Evolutionary conservation across 2,888 invertebrate genomes (phyloP).

Genomic region (Torymus aiolomorphi): DNA sequence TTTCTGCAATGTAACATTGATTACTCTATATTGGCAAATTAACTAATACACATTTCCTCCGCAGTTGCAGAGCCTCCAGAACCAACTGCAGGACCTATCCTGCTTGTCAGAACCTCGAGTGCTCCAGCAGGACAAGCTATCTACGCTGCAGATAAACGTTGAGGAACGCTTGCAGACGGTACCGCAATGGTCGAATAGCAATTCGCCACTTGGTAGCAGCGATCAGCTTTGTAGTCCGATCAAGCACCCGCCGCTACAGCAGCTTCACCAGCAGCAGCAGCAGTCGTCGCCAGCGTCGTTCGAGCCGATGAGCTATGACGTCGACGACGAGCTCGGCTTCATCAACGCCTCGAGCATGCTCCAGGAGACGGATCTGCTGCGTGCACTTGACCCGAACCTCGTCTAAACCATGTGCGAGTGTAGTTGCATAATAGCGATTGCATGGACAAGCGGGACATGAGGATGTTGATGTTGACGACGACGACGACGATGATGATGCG

Average conservation of each 20-base stretch:
- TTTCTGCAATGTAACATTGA: too few relatives aligned
- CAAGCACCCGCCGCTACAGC: background rate
- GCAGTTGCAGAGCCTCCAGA: conserved; percentile 37
- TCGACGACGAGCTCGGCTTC: conserved; percentile 34
- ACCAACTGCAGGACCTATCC: conserved; percentile 19
- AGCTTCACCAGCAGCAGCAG: conserved; percentile 21
- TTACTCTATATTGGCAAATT: too few relatives aligned
- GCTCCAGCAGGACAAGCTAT: conserved; percentile 14
- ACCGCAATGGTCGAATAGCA: conserved; percentile 32
- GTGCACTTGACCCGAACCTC: conserved; percentile 35
- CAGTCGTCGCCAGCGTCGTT: conserved; percentile 5
- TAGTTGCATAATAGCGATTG: background rate
- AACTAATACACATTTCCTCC: background rate
- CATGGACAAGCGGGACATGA: too few relatives aligned
- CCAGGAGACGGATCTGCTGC: conserved; percentile 35
- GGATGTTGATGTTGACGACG: too few relatives aligned
- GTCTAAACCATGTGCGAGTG: background rate
- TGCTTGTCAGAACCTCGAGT: background rate
- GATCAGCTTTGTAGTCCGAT: background rate
- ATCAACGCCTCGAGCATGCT: conserved; percentile 15
- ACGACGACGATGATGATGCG: background rate
- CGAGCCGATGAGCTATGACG: conserved; percentile 31
- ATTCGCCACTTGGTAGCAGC: background rate
- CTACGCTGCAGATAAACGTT: conserved; percentile 19
- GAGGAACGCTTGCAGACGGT: conserved; percentile 36